phyloP scores from a whole-genome alignment of 1,140 invertebrate species.

The Odontomachus brunneus region DNA sequence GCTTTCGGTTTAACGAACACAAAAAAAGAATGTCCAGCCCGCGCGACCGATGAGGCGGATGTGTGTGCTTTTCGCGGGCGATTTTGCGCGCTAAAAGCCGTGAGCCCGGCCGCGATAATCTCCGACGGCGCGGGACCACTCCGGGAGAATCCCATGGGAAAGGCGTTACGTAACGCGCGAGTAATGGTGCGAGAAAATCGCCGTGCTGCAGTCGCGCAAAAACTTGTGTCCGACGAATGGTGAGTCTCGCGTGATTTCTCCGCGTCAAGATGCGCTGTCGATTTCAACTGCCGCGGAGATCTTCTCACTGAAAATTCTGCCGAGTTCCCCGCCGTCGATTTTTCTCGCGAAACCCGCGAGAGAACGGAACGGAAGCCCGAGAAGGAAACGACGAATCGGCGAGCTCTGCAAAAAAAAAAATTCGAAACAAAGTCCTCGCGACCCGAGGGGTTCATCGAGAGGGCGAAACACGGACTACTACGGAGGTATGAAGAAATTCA shows the following conservation, averaged over 20 bases:
- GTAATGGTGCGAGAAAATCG: too few species aligned
- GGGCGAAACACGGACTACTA: background rate
- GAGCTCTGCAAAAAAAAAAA: slow-evolving; percentile 12
- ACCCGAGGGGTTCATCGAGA: background rate
- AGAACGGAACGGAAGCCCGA: background rate
- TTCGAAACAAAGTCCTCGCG: slow-evolving; percentile 20
- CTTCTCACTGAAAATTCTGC: background rate
- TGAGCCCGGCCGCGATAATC: slow-evolving; percentile 12
- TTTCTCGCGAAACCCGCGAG: slow-evolving; percentile 4
- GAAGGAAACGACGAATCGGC: background rate
- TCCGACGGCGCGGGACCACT: background rate
- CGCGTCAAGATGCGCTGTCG: too few species aligned
- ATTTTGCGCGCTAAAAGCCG: slow-evolving; percentile 29
- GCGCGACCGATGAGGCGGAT: slow-evolving; percentile 51
- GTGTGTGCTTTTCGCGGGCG: slow-evolving; percentile 44
- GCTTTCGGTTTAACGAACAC: slow-evolving; percentile 73
- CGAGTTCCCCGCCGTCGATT: background rate
- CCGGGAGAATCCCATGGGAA: background rate
- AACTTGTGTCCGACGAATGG: too few species aligned
- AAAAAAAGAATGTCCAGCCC: slow-evolving; percentile 70
- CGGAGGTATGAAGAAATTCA: slow-evolving; percentile 45
- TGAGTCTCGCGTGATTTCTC: too few species aligned
- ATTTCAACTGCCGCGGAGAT: background rate
- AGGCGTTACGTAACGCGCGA: background rate
- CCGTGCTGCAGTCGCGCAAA: too few species aligned